phyloP scores from a whole-genome alignment of 2,888 invertebrate genomes.

The Orchesellides sinensis region DNA sequence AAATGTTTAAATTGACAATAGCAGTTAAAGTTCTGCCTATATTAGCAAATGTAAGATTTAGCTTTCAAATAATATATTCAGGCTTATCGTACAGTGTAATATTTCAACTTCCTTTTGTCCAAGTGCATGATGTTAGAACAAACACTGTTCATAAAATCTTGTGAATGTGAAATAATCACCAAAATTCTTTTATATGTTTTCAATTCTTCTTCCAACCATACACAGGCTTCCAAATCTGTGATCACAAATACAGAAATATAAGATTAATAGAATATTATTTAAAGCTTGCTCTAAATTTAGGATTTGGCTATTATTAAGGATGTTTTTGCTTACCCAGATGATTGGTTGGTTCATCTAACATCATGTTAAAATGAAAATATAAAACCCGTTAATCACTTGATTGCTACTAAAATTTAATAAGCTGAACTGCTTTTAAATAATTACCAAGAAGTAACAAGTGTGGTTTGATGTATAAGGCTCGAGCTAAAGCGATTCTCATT shows the following conservation, averaged over 20 bases:
- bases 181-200: constrained; percentile 97
- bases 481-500: constrained; percentile 81
- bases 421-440: not conserved
- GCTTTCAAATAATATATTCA: not conserved
- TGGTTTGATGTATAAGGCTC: constrained; percentile 71
- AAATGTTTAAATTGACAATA: constrained; percentile 11
- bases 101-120: constrained; percentile 93
- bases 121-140: constrained; percentile 98
- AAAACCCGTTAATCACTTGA: not conserved
- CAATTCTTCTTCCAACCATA: constrained; percentile 99
- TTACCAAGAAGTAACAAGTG: constrained; percentile 64
- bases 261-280: not conserved
- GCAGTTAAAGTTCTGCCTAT: constrained; percentile 14
- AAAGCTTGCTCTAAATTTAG: not conserved
- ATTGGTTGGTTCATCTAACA: constrained; percentile 80
- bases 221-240: constrained; percentile 93
- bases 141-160: constrained; percentile 99
- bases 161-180: constrained; percentile 98
- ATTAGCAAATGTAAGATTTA: no score
- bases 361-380: not conserved
- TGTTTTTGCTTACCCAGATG: constrained; percentile 56
- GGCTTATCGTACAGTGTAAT: constrained; percentile 86
- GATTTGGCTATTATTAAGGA: not conserved
- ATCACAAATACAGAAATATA: not conserved
- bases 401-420: not conserved